Base-by-base conservation (phyloP, 2,888 invertebrate species). In the Lithosia quadra region DNA sequence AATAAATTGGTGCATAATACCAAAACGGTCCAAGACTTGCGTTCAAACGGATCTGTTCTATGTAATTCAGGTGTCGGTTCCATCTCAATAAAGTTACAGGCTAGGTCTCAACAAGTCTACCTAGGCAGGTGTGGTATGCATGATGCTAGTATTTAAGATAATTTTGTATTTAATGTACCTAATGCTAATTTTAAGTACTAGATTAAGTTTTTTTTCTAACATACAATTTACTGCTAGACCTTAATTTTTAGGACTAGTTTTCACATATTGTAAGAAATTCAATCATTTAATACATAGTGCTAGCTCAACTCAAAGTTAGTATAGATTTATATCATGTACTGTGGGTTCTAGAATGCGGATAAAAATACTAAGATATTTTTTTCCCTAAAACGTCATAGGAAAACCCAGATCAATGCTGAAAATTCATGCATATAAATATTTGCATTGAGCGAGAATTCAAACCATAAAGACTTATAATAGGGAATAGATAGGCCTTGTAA, bases 101-200 rank as follows among this genome's bases (percentile, higher is more conserved):
- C 39, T 69, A 61, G 66, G 71, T 68, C 64, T 28, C 61, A 34
- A 64, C 60, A 59, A 11, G 11, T 8, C 11, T 10, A 68, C 63
- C 62, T 56, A 36, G 66, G 8, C 65, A 78, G 80, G 75, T 75
- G 71, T 28, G 57, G 78, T 78, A 73, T 68, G 75, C 80, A 80
- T 74, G 78, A 36, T 28, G 71, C 65, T 65, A 63, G 28, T 57
- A 22, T 60, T 15, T 53, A 36, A 10, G 49, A 13, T 22, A 65
- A 33, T 18, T 9, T 61, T 24, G 49, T 28, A 18, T n/a, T 18
- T 11, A 13, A 34, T 59, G 49, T 65, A 65, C 24, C n/a, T n/a
- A n/a, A n/a, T 59, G 33, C 59, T 59, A 58, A 34, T 22, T 49
- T 15, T 60, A 66, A 28, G 34, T 36, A 53, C 60, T 36, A 55